These are phyloP conservation scores for Platanista minor DNA, from an alignment of 2,113 vertebrate genomes.

Conservation along the genomic window DNA sequence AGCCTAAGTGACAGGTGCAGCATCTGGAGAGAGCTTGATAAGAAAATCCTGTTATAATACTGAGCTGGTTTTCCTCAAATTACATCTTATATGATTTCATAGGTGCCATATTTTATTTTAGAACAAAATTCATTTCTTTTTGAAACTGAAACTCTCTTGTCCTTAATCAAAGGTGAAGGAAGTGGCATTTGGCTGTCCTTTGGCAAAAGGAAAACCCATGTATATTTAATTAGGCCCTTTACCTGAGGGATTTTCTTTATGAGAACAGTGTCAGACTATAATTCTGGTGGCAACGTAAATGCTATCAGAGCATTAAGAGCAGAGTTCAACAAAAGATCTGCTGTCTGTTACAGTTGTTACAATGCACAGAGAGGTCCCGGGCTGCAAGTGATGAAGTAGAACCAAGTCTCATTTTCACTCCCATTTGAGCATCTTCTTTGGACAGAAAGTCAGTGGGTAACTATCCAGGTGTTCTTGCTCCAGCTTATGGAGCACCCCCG, in stretches of 20 bases:
- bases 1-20: slow-evolving; percentile 79
- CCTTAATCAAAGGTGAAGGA: slow-evolving; percentile 65
- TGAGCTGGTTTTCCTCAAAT: slow-evolving; percentile 72
- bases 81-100: slow-evolving; percentile 71
- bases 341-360: not conserved
- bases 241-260: slow-evolving; percentile 31
- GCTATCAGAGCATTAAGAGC: not conserved
- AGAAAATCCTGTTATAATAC: slow-evolving; percentile 82
- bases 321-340: slow-evolving; percentile 1
- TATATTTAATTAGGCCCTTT: slow-evolving; percentile 65
- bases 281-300: not conserved
- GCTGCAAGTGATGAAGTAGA: not conserved
- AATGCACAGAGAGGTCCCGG: not conserved
- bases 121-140: slow-evolving; percentile 48
- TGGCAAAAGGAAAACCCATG: slow-evolving; percentile 36
- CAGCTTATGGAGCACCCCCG: not conserved
- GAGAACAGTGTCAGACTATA: slow-evolving; percentile 31
- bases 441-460: not conserved
- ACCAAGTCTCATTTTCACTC: not conserved
- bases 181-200: slow-evolving; percentile 62
- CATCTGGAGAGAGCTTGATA: slow-evolving; percentile 82
- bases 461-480: not conserved
- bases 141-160: slow-evolving; percentile 42
- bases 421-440: not conserved
- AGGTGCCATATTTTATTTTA: slow-evolving; percentile 69